Evolutionary conservation across 1,140 invertebrate genomes (phyloP).

Genomic region (Conopomorpha cramerella): DNA sequence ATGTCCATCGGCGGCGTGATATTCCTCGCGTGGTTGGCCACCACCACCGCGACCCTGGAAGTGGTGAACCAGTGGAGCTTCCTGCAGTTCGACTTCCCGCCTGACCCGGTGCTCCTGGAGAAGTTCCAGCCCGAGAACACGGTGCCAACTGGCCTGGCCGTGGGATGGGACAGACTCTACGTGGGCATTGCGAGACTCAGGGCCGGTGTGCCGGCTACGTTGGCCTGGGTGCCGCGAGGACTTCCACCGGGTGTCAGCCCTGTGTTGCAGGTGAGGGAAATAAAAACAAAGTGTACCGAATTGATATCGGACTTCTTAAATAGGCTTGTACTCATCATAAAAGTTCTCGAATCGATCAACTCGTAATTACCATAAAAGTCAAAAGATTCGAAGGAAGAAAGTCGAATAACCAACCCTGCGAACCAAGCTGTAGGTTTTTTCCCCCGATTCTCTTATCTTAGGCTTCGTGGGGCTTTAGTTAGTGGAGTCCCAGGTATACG

Average conservation of each 20-base stretch:
- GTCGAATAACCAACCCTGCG: too few species aligned
- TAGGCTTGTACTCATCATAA: too few species aligned
- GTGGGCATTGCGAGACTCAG: constrained; percentile 72
- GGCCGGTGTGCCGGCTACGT: constrained; percentile 72
- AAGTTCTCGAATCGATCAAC: too few species aligned
- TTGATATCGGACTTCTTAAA: too few species aligned
- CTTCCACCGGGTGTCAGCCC: constrained; percentile 68
- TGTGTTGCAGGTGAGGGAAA: constrained; percentile 65
- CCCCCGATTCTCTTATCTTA: too few species aligned
- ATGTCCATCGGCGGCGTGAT: constrained; percentile 21
- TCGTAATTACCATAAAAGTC: too few species aligned
- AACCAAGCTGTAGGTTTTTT: too few species aligned
- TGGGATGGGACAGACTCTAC: constrained; percentile 73
- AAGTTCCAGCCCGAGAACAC: constrained; percentile 72
- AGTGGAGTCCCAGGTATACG: too few species aligned
- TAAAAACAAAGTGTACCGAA: too few species aligned
- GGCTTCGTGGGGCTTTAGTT: too few species aligned
- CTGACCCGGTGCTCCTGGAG: constrained; percentile 58
- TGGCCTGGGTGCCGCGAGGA: constrained; percentile 68
- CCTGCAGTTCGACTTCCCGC: constrained; percentile 70
- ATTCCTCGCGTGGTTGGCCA: constrained; percentile 22
- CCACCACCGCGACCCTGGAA: constrained; percentile 56
- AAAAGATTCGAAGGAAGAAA: too few species aligned
- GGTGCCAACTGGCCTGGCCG: constrained; percentile 74
- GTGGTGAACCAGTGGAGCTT: constrained; percentile 76